Percentiles rank a stretch among this genome's conserved stretches.
Conservation (phyloP, 1,140 invertebrate species). For the Nasonia giraulti region DNA sequence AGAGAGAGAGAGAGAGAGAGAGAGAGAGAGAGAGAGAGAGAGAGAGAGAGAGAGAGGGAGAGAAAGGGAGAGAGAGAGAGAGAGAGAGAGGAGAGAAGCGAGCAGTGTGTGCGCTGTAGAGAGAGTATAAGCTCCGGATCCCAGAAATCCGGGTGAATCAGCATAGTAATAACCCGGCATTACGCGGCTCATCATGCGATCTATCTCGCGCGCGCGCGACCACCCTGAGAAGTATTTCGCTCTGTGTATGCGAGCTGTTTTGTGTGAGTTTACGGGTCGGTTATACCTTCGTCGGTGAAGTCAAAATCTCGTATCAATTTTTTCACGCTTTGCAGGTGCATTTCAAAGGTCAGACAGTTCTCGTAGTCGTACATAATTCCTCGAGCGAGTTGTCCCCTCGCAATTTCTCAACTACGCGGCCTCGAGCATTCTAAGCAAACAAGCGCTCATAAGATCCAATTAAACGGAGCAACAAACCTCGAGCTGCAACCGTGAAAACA, state of each 20-base stretch:
- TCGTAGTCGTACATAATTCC: too few relatives aligned
- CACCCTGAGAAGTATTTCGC: background rate
- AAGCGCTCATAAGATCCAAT: background rate
- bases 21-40: background rate
- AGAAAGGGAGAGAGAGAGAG: background rate
- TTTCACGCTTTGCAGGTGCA: too few relatives aligned
- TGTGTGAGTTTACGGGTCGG: background rate
- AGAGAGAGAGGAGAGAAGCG: background rate
- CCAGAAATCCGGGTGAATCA: slow-evolving; percentile 18
- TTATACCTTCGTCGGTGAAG: too few relatives aligned
- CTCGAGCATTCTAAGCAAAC: background rate
- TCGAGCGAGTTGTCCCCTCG: too few relatives aligned
- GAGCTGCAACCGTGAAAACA: background rate
- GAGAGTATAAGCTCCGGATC: slow-evolving; percentile 5
- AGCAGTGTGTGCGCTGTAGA: background rate
- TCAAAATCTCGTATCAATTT: too few relatives aligned
- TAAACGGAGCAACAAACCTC: background rate
- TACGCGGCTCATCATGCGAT: slow-evolving; percentile 35
- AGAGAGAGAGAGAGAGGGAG: background rate
- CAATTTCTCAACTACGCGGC: background rate
- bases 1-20: background rate
- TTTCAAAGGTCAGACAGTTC: too few relatives aligned
- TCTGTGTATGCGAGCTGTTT: background rate
- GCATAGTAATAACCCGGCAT: slow-evolving; percentile 25
- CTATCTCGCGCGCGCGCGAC: slow-evolving; percentile 10